These are phyloP conservation scores for Dasyurus viverrinus DNA, from an alignment of 2,113 vertebrate species.

Conservation along the genomic window DNA sequence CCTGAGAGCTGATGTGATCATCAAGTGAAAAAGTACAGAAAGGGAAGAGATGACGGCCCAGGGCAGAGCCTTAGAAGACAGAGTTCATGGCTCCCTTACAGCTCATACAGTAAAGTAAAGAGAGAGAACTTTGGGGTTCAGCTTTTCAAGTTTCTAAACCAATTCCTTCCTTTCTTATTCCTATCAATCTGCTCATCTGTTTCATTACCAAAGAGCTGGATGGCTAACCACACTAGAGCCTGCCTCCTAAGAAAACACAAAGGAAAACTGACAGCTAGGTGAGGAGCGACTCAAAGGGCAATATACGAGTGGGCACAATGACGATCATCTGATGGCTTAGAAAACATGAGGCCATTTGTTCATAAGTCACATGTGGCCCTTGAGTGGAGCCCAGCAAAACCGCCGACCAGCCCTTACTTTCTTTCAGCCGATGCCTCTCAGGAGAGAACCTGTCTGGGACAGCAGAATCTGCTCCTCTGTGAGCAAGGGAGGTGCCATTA, in stretches of 20 bases:
- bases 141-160: constrained; percentile 41
- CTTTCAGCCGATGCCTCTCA: constrained; percentile 56
- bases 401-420: constrained; percentile 25
- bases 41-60: neutral
- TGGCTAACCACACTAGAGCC: neutral
- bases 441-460: neutral
- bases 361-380: neutral
- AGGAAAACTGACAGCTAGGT: constrained; percentile 17
- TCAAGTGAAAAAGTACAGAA: neutral
- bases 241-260: constrained; percentile 24
- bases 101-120: neutral
- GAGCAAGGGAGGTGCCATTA: constrained; percentile 30
- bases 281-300: neutral
- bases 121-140: constrained; percentile 16
- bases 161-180: constrained; percentile 38
- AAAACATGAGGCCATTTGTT: constrained; percentile 37
- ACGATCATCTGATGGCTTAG: constrained; percentile 19
- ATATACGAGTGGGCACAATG: neutral
- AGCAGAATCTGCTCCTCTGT: constrained; percentile 38
- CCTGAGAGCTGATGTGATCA: neutral
- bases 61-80: neutral
- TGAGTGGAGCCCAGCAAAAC: constrained; percentile 35
- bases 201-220: constrained; percentile 39
- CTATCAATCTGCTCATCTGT: constrained; percentile 18
- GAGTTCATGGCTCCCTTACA: neutral